Base-by-base conservation (phyloP, 2,797 vertebrate genomes). In the Kryptolebias ocellatus region DNA sequence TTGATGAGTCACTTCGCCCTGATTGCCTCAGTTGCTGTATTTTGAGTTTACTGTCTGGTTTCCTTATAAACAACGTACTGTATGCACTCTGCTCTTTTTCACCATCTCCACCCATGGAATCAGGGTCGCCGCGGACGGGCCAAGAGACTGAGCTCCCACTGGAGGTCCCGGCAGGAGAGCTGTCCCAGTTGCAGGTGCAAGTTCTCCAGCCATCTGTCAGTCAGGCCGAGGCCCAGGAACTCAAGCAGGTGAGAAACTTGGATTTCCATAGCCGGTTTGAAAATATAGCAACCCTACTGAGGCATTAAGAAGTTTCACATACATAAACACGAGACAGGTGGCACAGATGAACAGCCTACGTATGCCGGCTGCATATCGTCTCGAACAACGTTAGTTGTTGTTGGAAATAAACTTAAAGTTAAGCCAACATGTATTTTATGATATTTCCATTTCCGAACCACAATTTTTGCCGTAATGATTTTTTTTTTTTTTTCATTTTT, bases 211-310 rank as follows among this genome's bases (percentile, higher is more conserved):
- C 93, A 8, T 67, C 92, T 3, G 90, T 97, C 50, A 96, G 96
- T 1, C 93, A 96, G 78, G 91, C 92, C 0, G 96, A 99, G 57
- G 93, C 94, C 53, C 93, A 95, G 85, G 95, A 98, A 72, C 94
- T 99, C n/a, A 93, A 90, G 64, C 95, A 97, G 96, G 98, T 99
- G 91, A 90, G 81, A 34, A 49, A 73, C 56, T 46, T 65, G 52
- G 47, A 42, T 49, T 77, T 24, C 44, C 34, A 46, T 42, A 68
- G 66, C 57, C 58, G 31, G 8, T 71, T 17, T 6, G 4, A 69
- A 64, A 59, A 57, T 39, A 60, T 69, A 65, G 77, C 53, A 45
- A 9, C 17, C 50, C 63, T 42, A 61, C 27, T n/a, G 45, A 70
- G 34, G 34, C 45, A 58, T 74, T 68, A 37, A 54, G 27, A 60